phyloP scores from a whole-genome alignment of 2,888 invertebrate genomes.

The Camptogramma bilineatum region DNA sequence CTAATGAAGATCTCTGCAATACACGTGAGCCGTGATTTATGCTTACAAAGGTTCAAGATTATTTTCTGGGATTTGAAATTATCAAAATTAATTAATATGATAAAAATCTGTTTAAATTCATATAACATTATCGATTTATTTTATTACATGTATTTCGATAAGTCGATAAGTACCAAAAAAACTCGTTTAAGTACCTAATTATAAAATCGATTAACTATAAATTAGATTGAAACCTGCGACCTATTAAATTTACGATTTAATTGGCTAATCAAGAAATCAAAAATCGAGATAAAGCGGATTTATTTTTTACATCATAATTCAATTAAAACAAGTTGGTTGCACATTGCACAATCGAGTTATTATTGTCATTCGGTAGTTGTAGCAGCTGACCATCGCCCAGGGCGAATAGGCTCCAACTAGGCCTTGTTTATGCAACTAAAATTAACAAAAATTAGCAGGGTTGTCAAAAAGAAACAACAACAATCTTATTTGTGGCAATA shows the following conservation, averaged over 20 bases:
- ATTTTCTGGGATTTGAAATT: not conserved
- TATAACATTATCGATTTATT: not conserved
- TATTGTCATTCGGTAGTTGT: constrained; percentile 16
- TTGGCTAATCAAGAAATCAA: not conserved
- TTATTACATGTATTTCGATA: not conserved
- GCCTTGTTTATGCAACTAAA: constrained; percentile 29
- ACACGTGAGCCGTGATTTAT: constrained; percentile 14
- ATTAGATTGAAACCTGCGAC: not conserved
- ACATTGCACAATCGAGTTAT: constrained; percentile 20
- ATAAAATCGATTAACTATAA: not conserved
- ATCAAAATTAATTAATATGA: not conserved
- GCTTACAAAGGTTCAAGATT: not conserved
- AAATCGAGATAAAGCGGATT: not conserved
- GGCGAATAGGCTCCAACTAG: constrained; percentile 15
- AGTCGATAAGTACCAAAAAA: not conserved
- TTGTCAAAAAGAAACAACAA: constrained; percentile 20
- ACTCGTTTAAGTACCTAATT: not conserved
- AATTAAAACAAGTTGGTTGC: constrained; percentile 2
- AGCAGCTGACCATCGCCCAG: constrained; percentile 18
- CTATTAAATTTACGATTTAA: not conserved
- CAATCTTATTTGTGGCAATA: not conserved
- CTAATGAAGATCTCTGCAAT: constrained; percentile 20
- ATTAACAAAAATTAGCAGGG: constrained; percentile 29
- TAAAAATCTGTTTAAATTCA: not conserved
- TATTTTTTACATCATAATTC: not conserved